Evolutionary conservation across 2,113 vertebrate species (phyloP).

Genomic region (Pseudopipra pipra): DNA sequence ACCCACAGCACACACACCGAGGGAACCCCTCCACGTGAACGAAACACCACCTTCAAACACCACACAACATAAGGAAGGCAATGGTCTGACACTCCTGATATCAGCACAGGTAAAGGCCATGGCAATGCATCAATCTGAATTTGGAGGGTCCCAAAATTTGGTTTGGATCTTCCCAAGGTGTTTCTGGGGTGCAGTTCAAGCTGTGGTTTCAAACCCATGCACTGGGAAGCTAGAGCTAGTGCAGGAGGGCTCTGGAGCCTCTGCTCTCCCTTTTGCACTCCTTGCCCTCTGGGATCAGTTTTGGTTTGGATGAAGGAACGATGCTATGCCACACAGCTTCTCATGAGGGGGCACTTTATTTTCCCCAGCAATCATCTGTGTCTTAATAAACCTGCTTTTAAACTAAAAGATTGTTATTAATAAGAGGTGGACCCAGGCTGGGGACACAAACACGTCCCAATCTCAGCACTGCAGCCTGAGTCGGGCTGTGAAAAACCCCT

Average conservation of each 20-base stretch:
- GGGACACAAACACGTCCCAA: neutral
- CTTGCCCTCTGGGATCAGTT: neutral
- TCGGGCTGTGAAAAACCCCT: neutral
- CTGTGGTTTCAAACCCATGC: neutral
- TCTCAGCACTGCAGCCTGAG: neutral
- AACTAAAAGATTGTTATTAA: neutral
- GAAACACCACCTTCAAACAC: neutral
- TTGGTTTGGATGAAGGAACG: neutral
- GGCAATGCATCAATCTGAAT: accelerated
- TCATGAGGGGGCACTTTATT: neutral
- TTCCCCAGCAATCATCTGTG: neutral
- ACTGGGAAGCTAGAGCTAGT: neutral
- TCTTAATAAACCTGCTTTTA: neutral
- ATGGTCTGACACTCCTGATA: accelerated
- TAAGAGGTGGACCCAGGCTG: neutral
- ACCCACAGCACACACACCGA: neutral
- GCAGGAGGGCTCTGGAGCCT: neutral
- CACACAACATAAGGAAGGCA: accelerated
- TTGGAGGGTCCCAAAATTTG: neutral
- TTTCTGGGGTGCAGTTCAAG: neutral
- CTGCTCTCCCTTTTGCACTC: neutral
- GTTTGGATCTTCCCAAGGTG: neutral
- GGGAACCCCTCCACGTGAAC: neutral
- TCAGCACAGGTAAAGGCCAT: neutral
- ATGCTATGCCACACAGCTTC: neutral